Evolutionary conservation across 2,888 invertebrate genomes (phyloP).

Genomic region (Dione juno): DNA sequence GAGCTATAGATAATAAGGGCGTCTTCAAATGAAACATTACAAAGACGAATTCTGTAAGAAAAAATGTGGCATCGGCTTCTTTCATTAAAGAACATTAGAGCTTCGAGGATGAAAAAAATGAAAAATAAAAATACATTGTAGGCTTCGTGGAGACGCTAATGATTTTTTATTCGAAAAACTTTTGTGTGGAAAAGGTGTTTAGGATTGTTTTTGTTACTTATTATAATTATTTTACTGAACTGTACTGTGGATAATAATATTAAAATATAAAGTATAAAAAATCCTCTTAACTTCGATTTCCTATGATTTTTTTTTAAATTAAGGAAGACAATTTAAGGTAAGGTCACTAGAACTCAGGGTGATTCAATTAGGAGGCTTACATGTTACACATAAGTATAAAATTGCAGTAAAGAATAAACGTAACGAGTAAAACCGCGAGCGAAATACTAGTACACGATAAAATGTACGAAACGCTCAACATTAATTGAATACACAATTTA

Average conservation of each 20-base stretch:
- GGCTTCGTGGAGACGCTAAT: slow-evolving; percentile 52
- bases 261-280: not conserved
- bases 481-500: no score
- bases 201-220: not conserved
- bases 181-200: slow-evolving; percentile 23
- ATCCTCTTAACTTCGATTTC: not conserved
- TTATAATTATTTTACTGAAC: not conserved
- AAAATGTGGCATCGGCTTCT: slow-evolving; percentile 66
- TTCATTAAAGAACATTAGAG: slow-evolving; percentile 80
- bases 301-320: no score
- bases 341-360: not conserved
- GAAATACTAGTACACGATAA: no score
- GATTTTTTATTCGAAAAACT: slow-evolving; percentile 48
- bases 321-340: no score
- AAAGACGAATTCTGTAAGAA: slow-evolving; percentile 48
- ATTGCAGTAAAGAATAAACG: no score
- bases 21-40: slow-evolving; percentile 62
- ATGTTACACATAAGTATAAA: no score
- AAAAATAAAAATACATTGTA: slow-evolving; percentile 66
- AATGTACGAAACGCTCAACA: no score
- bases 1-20: slow-evolving; percentile 62
- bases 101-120: slow-evolving; percentile 70
- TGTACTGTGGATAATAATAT: not conserved
- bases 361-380: not conserved
- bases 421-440: no score